Conservation (phyloP, 1,140 invertebrate genomes). For the Sycophaga agraensis region DNA sequence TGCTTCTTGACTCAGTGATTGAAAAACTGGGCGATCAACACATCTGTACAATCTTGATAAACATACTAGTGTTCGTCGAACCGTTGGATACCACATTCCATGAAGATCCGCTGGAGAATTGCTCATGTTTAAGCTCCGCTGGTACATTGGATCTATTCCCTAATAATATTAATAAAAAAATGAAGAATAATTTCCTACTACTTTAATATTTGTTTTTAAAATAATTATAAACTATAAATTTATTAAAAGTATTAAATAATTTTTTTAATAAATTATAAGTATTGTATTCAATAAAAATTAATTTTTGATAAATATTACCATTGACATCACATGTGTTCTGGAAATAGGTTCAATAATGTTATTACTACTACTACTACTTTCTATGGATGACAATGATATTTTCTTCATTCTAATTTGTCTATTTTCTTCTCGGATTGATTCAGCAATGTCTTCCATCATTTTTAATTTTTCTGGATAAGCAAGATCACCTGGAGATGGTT, state of each 20-base stretch:
- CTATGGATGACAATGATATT: conserved; percentile 46
- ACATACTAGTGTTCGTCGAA: conserved; percentile 90
- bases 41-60: conserved; percentile 93
- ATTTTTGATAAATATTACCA: conserved; percentile 1
- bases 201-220: neutral
- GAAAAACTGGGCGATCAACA: conserved; percentile 92
- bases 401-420: conserved; percentile 47
- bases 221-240: neutral
- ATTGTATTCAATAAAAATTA: neutral
- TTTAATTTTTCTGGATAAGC: conserved; percentile 96
- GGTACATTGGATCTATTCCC: conserved; percentile 47
- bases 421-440: conserved; percentile 50
- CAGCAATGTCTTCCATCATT: conserved; percentile 84
- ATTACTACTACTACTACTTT: conserved; percentile 35
- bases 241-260: neutral
- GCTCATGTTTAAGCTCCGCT: conserved; percentile 37
- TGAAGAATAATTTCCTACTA: neutral
- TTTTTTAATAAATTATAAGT: neutral
- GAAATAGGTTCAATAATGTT: conserved; percentile 39
- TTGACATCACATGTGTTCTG: conserved; percentile 42
- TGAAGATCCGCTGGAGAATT: conserved; percentile 93
- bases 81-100: conserved; percentile 99
- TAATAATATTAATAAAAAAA: neutral
- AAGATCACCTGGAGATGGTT: conserved; percentile 90
- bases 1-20: conserved; percentile 94